A percentile compares a stretch with the other conserved stretches of the same genome.
phyloP scores from a whole-genome alignment of 2,797 vertebrate genomes.

The Lateolabrax maculatus region DNA sequence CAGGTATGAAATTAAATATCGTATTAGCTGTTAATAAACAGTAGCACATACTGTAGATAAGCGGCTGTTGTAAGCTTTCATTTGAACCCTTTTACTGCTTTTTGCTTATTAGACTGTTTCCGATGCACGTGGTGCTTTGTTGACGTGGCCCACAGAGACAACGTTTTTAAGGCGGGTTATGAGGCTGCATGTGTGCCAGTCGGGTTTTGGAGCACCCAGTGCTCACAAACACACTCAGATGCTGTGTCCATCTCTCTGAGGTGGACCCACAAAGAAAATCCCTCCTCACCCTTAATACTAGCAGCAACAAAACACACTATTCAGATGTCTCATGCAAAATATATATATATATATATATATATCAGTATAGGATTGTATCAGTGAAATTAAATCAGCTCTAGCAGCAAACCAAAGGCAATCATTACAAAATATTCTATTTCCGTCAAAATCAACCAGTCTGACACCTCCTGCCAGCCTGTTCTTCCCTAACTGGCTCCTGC shows the following conservation, averaged over 20 bases:
- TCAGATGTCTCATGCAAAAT: neutral
- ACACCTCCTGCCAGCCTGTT: neutral
- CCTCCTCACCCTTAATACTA: neutral
- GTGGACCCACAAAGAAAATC: neutral
- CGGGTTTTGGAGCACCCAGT: neutral
- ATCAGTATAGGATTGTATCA: conserved; percentile 13
- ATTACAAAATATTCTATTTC: neutral
- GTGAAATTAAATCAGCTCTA: conserved; percentile 10
- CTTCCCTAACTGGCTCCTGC: neutral
- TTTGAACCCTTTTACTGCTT: neutral
- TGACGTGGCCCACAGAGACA: neutral
- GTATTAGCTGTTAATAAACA: neutral
- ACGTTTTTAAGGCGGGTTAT: neutral
- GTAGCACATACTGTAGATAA: neutral
- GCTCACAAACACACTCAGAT: neutral
- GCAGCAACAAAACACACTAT: neutral
- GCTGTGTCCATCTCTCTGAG: neutral
- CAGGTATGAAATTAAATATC: neutral
- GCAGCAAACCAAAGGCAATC: neutral
- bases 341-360: neutral
- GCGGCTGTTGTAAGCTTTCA: neutral
- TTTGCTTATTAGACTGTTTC: too few relatives aligned
- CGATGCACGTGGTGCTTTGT: neutral
- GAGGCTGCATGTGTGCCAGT: neutral
- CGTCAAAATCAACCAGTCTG: neutral